Conservation (phyloP, 2,113 vertebrate species). For the Falcunculus frontatus region DNA sequence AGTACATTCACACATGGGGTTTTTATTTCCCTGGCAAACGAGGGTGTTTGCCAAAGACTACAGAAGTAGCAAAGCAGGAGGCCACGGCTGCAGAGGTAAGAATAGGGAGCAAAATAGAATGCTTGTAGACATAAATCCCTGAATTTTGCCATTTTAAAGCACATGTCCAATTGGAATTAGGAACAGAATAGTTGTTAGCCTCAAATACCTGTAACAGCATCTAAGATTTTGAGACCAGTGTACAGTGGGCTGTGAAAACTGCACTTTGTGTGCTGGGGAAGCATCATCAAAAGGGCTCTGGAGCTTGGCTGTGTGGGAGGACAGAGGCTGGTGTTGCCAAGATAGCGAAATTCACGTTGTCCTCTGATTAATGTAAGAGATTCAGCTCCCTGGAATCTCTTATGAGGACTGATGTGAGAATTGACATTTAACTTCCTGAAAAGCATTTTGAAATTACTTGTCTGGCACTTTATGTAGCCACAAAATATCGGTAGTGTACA, state of each 20-base stretch:
- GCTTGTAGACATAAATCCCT: not conserved
- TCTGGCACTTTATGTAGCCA: not conserved
- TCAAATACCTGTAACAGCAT: not conserved
- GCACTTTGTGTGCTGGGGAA: not conserved
- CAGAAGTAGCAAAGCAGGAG: not conserved
- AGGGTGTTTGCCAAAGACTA: not conserved
- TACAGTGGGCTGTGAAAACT: not conserved
- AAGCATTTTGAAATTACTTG: not conserved
- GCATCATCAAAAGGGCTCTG: not conserved
- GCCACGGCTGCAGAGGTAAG: not conserved
- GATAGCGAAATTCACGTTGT: not conserved
- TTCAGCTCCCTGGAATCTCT: not conserved
- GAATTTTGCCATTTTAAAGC: not conserved
- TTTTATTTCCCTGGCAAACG: not conserved
- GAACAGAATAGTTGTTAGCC: not conserved
- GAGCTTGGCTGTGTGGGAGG: not conserved
- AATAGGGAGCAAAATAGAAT: not conserved
- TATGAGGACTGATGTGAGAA: not conserved
- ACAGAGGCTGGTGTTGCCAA: not conserved
- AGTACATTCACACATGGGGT: not conserved
- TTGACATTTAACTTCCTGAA: not conserved
- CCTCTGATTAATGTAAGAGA: not conserved
- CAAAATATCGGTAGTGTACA: not conserved
- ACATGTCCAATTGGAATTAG: not conserved
- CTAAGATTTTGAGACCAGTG: not conserved